Evolutionary conservation across 1,140 invertebrate genomes (phyloP), one percentile per base, ranked within the genome.

Genomic region (Drosophila quadrilineata): DNA sequence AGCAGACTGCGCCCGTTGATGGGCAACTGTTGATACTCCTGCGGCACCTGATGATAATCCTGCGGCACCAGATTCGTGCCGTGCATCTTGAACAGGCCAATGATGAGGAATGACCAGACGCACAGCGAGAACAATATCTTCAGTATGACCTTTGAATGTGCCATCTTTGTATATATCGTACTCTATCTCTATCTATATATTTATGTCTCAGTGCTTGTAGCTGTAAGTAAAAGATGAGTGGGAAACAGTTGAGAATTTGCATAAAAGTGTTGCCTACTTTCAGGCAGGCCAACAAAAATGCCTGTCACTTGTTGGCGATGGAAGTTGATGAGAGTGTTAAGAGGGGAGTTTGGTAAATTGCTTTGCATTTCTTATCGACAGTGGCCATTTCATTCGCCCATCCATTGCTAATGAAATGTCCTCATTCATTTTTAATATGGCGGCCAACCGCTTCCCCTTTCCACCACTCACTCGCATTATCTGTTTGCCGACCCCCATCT

Each of bases 81-180:
- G 21, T 90, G 89, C 71, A 90, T 88, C 62, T 89, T 90, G 45
- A 90, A 89, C 17, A 90, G 59, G 0, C 89, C 89, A 12, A 90
- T 89, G 49, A 90, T 88, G 16, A 89, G 71, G 29, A 90, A 89
- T 6, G 89, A 90, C 89, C 89, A 90, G 0, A 90, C 88, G 60
- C 86, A 89, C 9, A 90, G 71, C 41, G 89, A 80, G 54, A 89
- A 89, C 6, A 90, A 58, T 28, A 90, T 84, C 71, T 89, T 89
- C 5, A 90, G 53, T 43, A 89, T 89, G 43, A 89, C 74, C 41
- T 88, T 89, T 10, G 88, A 85, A 58, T 86, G 79, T 6, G 88
- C 85, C 88, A 89, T 89, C 66, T n/a, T 40, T 45, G 22, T 28
- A 9, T 24, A 3, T 28, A 8, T 12, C 9, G 9, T 16, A 6